These are phyloP conservation scores for Talpa occidentalis DNA, from an alignment of 2,113 vertebrate genomes.

Conservation along the genomic window DNA sequence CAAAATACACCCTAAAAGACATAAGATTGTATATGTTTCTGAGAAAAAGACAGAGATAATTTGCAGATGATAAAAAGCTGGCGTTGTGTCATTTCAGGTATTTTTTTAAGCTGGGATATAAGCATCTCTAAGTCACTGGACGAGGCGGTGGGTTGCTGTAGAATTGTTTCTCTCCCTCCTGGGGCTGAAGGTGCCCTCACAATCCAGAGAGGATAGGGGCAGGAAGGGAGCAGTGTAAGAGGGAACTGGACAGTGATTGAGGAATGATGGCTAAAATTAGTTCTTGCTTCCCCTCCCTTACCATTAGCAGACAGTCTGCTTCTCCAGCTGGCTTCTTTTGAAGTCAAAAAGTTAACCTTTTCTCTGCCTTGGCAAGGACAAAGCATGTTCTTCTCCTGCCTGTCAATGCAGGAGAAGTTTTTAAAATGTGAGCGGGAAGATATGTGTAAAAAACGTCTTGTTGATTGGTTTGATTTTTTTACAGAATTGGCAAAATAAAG, in stretches of 20 bases:
- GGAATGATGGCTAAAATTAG: conserved; percentile 77
- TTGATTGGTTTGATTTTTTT: neutral
- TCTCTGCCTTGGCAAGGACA: conserved; percentile 61
- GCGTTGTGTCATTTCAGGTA: neutral
- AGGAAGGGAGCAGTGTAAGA: neutral
- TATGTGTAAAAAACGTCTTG: conserved; percentile 24
- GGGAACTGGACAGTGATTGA: conserved; percentile 69
- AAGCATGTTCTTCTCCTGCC: neutral
- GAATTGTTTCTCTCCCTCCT: neutral
- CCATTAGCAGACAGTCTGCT: conserved; percentile 67
- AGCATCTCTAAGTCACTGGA: conserved; percentile 13
- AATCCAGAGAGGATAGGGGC: neutral
- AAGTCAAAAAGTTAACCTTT: conserved; percentile 77
- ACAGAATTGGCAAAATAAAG: neutral
- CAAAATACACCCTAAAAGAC: conserved; percentile 45
- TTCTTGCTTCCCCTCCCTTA: conserved; percentile 46
- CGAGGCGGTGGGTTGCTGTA: neutral
- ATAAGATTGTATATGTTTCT: neutral
- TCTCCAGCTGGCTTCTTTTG: conserved; percentile 68
- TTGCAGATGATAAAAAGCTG: conserved; percentile 48
- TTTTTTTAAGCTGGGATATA: conserved; percentile 1
- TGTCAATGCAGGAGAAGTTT: neutral
- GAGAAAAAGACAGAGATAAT: conserved; percentile 29
- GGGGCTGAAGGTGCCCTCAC: neutral
- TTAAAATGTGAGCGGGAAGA: conserved; percentile 39